Percentiles rank a stretch among this genome's conserved stretches.
phyloP scores from a whole-genome alignment of 2,797 vertebrate genomes.

The Carapus acus region DNA sequence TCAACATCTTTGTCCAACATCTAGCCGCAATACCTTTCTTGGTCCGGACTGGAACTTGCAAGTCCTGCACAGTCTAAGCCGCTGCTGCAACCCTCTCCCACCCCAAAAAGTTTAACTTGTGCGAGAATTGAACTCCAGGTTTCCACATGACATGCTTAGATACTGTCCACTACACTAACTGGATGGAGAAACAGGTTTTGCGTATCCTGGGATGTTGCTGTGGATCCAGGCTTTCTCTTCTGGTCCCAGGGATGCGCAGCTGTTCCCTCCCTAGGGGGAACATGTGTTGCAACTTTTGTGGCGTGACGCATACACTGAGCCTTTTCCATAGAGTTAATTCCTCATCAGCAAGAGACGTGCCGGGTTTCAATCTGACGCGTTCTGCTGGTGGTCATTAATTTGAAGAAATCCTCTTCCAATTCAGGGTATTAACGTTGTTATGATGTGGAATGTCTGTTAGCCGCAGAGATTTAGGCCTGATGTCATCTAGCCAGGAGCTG shows the following conservation, averaged over 20 bases:
- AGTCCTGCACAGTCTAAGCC: too few species aligned
- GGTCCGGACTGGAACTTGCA: too few species aligned
- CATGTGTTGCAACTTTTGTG: conserved; percentile 2
- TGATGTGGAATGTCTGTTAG: conserved; percentile 3
- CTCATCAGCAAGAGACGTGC: conserved; percentile 8
- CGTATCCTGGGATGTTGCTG: too few species aligned
- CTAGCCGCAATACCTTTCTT: too few species aligned
- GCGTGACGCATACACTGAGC: background rate
- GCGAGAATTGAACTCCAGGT: too few species aligned
- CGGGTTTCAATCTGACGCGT: conserved; percentile 19
- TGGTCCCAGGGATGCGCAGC: conserved; percentile 4
- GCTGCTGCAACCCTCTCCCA: too few species aligned
- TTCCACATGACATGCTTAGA: too few species aligned
- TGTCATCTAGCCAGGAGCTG: too few species aligned
- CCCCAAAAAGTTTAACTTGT: too few species aligned
- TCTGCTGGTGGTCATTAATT: conserved; percentile 7
- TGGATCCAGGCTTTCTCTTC: conserved; percentile 5
- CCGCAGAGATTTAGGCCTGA: background rate
- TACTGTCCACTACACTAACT: too few species aligned
- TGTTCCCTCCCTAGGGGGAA: background rate
- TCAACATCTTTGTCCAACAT: too few species aligned
- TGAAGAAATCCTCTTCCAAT: conserved; percentile 9
- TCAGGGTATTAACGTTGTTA: conserved; percentile 1
- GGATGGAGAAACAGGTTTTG: too few species aligned
- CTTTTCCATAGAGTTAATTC: conserved; percentile 13